Conservation (phyloP, 2,113 vertebrate genomes). For the Ageneiosus marmoratus region DNA sequence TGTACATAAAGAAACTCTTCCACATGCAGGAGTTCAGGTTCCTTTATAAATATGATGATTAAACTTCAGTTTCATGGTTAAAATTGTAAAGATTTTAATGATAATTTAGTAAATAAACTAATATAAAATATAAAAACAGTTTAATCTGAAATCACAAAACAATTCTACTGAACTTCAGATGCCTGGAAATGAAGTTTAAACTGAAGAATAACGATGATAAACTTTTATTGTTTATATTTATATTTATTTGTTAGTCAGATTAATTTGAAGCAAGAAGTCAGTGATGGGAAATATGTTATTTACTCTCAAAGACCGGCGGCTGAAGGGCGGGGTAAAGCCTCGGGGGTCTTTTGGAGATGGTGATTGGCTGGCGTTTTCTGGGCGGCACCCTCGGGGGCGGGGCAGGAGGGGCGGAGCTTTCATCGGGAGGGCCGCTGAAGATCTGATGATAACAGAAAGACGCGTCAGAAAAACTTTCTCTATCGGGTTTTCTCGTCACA, state of each 20-base stretch:
- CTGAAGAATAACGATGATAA: too few relatives aligned
- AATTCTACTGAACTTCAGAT: not conserved
- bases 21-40: not conserved
- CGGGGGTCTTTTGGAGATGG: slow-evolving; percentile 90
- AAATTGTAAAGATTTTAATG: not conserved
- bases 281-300: too few relatives aligned
- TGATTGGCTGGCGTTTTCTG: slow-evolving; percentile 92
- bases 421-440: slow-evolving; percentile 85
- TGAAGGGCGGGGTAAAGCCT: slow-evolving; percentile 76
- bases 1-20: not conserved
- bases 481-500: too few relatives aligned
- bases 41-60: not conserved
- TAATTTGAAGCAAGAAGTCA: too few relatives aligned
- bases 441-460: slow-evolving; percentile 73
- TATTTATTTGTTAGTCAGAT: not conserved
- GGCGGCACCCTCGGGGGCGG: slow-evolving; percentile 87
- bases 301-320: slow-evolving; percentile 77
- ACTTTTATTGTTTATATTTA: not conserved
- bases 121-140: not conserved
- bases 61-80: not conserved
- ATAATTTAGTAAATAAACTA: not conserved
- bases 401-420: slow-evolving; percentile 79
- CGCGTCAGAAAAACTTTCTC: not conserved
- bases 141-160: not conserved
- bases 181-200: too few relatives aligned